Evolutionary conservation across 2,888 invertebrate species (phyloP), one percentile per base, ranked within the genome.

Genomic region (Antheraea yamamai): DNA sequence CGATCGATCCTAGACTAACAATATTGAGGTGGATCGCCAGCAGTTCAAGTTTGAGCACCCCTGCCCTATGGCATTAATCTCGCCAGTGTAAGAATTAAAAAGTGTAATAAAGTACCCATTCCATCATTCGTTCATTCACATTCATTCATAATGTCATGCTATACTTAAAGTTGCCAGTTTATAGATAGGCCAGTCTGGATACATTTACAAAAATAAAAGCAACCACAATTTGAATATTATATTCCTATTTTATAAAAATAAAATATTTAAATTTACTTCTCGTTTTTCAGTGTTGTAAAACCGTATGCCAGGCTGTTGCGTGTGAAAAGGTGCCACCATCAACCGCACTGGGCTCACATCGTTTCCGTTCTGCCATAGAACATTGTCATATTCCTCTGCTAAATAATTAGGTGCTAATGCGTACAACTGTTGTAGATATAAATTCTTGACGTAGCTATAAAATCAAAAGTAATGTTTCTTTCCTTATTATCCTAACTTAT

Each of bases 351-450:
- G 95, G 93, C 97, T 95, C 93, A 97, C 87, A 94, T 97, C 95
- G 94, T 97, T 92, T 94, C 98, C 95, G 80, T 96, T 95, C 85
- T 96, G 96, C 89, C 97, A 97, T 75, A 96, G 95, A 52, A 96
- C 92, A 83, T 91, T 91, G 68, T 92, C 89, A 79, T 96, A 97
- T 81, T 97, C 96, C 90, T 98, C 98, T 16, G 96, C 95, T 70
- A 98, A 92, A 90, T 98, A 98, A 86, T 97, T 97, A 0, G 98
- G 97, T 2, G 97, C 98, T 91, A 98, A 95, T n/a, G 95, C 95
- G 82, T 97, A 96, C 75, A 98, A 95, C 84, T 97, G 97, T 85
- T 97, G 96, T n/a, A 98, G 94, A 89, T 98, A 98, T 80, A 97
- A 95, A 82, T 96, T 96, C 87, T 97, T 98, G 0, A 98, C 96